phyloP scores from a whole-genome alignment of 1,140 invertebrate genomes.

The Drosophila repleta region DNA sequence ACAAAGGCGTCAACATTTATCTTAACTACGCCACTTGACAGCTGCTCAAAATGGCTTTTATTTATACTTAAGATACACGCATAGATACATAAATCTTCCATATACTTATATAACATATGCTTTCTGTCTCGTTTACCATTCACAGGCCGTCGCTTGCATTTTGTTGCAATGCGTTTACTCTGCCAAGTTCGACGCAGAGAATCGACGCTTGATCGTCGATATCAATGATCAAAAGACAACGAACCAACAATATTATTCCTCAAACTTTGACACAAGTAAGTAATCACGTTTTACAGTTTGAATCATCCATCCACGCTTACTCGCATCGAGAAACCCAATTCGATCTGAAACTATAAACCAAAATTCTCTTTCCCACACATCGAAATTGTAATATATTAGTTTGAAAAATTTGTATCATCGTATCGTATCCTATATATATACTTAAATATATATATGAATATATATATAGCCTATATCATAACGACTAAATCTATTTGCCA shows the following conservation, averaged over 20 bases:
- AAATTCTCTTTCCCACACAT: constrained; percentile 40
- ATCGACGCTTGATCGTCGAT: constrained; percentile 86
- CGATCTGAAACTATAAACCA: constrained; percentile 17
- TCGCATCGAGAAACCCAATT: constrained; percentile 36
- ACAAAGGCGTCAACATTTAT: constrained; percentile 36
- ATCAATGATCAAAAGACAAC: constrained; percentile 88
- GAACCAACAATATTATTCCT: constrained; percentile 87
- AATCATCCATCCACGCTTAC: constrained; percentile 39
- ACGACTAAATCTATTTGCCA: constrained; percentile 28
- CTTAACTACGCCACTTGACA: constrained; percentile 45
- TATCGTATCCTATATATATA: constrained; percentile 19
- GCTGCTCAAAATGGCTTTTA: neutral
- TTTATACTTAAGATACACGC: neutral
- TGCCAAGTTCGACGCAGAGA: constrained; percentile 79
- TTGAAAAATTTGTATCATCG: constrained; percentile 46
- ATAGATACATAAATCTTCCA: neutral
- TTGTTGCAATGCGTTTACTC: constrained; percentile 80
- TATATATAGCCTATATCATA: constrained; percentile 11
- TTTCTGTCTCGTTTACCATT: constrained; percentile 1
- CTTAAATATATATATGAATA: neutral
- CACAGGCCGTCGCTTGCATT: constrained; percentile 80
- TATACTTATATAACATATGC: constrained; percentile 12
- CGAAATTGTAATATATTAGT: constrained; percentile 52
- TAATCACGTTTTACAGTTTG: constrained; percentile 66
- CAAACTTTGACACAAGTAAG: constrained; percentile 89